These are phyloP conservation scores for Pseudopodoces humilis DNA, from an alignment of 2,113 vertebrate genomes.

Conservation along the genomic window DNA sequence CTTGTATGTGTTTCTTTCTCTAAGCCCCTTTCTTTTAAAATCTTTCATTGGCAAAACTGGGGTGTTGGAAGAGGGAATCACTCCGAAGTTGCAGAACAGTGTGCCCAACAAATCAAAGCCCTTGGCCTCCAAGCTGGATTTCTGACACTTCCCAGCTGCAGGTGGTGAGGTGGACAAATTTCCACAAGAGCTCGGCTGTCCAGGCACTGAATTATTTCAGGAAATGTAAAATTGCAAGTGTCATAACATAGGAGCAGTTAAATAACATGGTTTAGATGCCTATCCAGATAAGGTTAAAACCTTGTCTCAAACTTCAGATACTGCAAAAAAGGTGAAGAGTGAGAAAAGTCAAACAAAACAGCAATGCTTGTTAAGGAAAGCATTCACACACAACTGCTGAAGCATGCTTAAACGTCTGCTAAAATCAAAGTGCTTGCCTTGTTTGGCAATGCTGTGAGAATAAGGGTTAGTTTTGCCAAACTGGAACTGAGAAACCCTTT, in stretches of 20 bases:
- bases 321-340: neutral
- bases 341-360: neutral
- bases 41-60: neutral
- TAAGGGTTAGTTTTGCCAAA: neutral
- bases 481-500: neutral
- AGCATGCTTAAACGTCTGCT: neutral
- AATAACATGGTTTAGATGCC: neutral
- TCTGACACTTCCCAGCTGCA: neutral
- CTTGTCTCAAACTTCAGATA: neutral
- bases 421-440: slow-evolving; percentile 17
- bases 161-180: neutral
- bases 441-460: neutral
- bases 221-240: neutral
- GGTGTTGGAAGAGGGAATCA: neutral
- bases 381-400: neutral
- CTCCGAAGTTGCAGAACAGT: neutral
- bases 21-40: neutral
- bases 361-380: neutral
- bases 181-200: accelerated
- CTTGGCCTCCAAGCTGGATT: neutral
- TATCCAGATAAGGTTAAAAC: neutral
- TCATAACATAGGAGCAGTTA: neutral
- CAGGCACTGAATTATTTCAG: neutral
- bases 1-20: accelerated
- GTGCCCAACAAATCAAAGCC: neutral